These are phyloP conservation scores for Planococcus citri DNA, from an alignment of 1,140 invertebrate species.

Conservation along the genomic window DNA sequence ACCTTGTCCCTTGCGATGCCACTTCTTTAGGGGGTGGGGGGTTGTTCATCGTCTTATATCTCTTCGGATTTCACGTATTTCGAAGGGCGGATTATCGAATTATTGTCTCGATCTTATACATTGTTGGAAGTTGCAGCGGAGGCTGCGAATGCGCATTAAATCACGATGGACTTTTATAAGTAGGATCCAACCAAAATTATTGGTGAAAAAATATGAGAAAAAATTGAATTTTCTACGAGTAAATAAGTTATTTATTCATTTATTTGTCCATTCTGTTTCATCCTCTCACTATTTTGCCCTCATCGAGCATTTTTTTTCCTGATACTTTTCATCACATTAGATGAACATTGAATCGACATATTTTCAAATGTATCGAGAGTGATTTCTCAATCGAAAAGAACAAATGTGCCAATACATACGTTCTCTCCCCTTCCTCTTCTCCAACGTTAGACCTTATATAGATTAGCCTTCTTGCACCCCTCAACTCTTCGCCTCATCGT, in stretches of 20 bases:
- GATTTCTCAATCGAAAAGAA: no score
- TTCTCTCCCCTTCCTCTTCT: no score
- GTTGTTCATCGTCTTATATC: no score
- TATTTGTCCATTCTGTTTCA: not conserved
- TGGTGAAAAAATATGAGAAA: no score
- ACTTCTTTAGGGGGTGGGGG: no score
- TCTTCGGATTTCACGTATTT: no score
- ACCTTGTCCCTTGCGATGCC: no score
- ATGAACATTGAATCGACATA: not conserved
- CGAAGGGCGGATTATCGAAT: not conserved
- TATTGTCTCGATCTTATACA: constrained; percentile 3
- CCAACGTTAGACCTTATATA: no score
- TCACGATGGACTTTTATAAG: not conserved
- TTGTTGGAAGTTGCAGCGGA: no score
- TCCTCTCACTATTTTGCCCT: not conserved
- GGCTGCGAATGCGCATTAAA: not conserved
- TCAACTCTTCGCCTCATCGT: no score
- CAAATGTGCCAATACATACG: no score
- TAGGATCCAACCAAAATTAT: not conserved
- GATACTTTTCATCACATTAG: not conserved
- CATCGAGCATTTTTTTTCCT: not conserved
- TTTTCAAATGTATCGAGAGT: not conserved
- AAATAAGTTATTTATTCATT: not conserved
- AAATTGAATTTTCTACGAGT: not conserved
- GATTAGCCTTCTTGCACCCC: no score